Conservation (phyloP, 2,888 invertebrate genomes). For the Megalurothrips usitatus region DNA sequence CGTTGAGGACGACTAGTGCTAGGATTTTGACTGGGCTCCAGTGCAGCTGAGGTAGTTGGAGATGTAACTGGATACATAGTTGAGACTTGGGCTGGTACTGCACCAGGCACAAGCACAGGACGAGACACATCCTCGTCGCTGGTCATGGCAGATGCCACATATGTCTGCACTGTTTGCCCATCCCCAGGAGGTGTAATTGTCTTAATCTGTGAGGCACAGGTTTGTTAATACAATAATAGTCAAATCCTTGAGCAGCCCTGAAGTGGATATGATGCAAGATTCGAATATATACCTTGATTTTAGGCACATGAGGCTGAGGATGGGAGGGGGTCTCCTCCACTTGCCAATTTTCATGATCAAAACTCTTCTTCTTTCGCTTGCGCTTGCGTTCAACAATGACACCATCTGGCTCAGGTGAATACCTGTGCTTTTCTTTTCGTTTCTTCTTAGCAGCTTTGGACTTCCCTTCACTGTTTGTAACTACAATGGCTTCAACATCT, state of each 20-base stretch:
- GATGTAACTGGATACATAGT: neutral
- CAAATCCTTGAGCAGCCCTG: neutral
- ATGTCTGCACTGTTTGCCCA: conserved; percentile 58
- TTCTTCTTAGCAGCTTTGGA: conserved; percentile 27
- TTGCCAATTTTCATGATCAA: conserved; percentile 55
- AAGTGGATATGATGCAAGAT: neutral
- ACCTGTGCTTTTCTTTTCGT: conserved; percentile 65
- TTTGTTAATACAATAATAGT: conserved; percentile 35
- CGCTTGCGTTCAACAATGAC: conserved; percentile 67
- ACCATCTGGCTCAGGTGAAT: conserved; percentile 63
- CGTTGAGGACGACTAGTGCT: conserved; percentile 35
- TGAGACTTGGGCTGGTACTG: neutral
- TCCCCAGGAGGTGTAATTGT: conserved; percentile 74
- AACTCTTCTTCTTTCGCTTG: conserved; percentile 73
- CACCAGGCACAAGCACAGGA: neutral
- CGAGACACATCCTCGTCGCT: conserved; percentile 49
- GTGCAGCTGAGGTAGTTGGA: neutral
- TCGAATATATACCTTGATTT: conserved; percentile 55
- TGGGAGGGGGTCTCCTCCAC: neutral
- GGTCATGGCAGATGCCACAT: conserved; percentile 61
- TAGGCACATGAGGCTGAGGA: conserved; percentile 51
- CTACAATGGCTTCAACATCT: conserved; percentile 39
- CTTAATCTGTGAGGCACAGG: conserved; percentile 55
- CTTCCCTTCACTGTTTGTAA: conserved; percentile 40
- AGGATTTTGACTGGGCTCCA: conserved; percentile 32